Percentiles rank a stretch among this genome's conserved stretches.
phyloP scores from a whole-genome alignment of 2,113 vertebrate genomes.

The Diglossa brunneiventris region DNA sequence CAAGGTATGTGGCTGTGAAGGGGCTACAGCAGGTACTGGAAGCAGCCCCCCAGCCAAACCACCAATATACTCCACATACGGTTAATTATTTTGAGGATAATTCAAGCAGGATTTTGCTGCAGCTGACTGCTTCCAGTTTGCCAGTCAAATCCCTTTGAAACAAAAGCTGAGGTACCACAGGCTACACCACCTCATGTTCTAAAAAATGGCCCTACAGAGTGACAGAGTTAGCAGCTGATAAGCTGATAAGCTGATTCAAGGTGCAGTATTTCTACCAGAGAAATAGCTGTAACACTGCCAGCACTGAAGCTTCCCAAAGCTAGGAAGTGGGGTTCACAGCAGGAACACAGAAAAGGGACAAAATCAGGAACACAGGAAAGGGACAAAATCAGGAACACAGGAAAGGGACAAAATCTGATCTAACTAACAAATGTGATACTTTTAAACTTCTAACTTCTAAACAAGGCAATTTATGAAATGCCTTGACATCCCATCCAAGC shows the following conservation, averaged over 20 bases:
- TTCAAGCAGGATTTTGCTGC: not conserved
- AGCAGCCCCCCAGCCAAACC: not conserved
- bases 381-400: not conserved
- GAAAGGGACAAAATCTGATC: not conserved
- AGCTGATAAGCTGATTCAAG: not conserved
- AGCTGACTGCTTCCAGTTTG: not conserved
- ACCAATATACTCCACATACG: accelerated
- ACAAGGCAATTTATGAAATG: not conserved
- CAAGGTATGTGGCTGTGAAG: not conserved
- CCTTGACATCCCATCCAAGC: not conserved
- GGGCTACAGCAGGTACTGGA: not conserved
- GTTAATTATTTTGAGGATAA: not conserved
- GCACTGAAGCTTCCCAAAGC: not conserved
- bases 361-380: not conserved
- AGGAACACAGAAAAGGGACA: not conserved
- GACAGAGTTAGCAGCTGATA: not conserved
- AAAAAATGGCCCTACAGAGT: not conserved
- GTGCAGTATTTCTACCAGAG: not conserved
- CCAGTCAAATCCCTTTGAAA: not conserved
- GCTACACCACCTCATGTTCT: not conserved
- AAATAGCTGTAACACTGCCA: not conserved
- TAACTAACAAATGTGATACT: not conserved
- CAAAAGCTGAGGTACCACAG: not conserved
- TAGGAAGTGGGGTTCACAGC: not conserved
- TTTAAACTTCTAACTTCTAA: not conserved